Evolutionary conservation across 1,140 invertebrate genomes (phyloP), one percentile per base, ranked within the genome.

Genomic region (Ostrea denselamellosa): DNA sequence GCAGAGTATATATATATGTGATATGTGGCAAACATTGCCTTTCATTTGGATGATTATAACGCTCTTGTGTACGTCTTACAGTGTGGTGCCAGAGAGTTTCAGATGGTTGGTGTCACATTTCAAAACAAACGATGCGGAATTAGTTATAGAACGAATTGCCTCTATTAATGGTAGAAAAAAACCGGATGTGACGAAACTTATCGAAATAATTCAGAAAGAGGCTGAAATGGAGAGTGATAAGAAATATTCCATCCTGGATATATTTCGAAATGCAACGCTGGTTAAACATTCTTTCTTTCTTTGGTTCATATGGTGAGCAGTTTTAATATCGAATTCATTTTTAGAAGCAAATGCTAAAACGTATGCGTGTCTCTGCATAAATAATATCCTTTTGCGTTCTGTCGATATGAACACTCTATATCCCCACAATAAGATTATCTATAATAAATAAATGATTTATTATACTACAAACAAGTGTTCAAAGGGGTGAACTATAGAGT

Each of bases 51-150:
- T 44, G 34, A 44, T 44, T 1, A 44, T 44, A 44, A 5, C 34
- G 34, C 5, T 44, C 34, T 2, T 44, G 2, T 62, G 14, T 62
- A 62, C n/a, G 56, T 83, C 3, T 83, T 83, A 12, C 14, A 88
- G 87, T 54, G 28, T 88, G 44, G 86, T 91, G 44, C 91, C 91
- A 0, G 91, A 92, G 68, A 91, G 90, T 52, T 88, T 89, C n/a
- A 84, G 91, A 34, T 92, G 91, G 91, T 83, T 92, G 8, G 85
- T 91, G 19, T 85, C 87, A 8, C 88, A 90, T 71, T 84, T 87
- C n/a, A 89, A 90, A 52, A 83, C 88, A 71, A 83, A 89, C 28
- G 88, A 92, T 68, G 91, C 91, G 9, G 86, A 90, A 28, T 51
- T 83, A 19, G 90, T 91, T 9, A 83, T 92, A 19, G 84, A 68